Percentiles rank a stretch among this genome's conserved stretches.
Evolutionary conservation across 2,888 invertebrate genomes (phyloP).

Genomic region (Pandemis cinnamomeana): DNA sequence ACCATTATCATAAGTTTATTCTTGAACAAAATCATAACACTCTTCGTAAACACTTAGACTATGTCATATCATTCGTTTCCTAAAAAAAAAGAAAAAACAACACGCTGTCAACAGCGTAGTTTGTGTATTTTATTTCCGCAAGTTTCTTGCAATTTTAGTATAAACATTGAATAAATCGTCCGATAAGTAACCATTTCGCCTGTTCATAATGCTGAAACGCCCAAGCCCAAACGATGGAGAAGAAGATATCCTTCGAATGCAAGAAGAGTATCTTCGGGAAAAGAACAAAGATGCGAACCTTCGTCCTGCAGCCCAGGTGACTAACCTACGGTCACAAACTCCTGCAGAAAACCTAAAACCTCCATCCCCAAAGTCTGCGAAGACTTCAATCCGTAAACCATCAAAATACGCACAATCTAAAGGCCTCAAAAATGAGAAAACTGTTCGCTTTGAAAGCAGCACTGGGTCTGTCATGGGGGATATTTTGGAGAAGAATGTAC

Average conservation of each 20-base stretch:
- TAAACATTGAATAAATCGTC: neutral
- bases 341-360: conserved; percentile 47
- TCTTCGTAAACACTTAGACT: neutral
- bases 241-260: conserved; percentile 89
- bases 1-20: no score
- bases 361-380: conserved; percentile 6
- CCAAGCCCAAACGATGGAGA: conserved; percentile 89
- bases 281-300: conserved; percentile 81
- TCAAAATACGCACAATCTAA: conserved; percentile 77
- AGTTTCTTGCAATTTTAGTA: neutral
- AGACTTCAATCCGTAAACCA: conserved; percentile 56
- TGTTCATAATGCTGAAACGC: conserved; percentile 82
- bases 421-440: conserved; percentile 71
- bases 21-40: neutral
- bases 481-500: conserved; percentile 67
- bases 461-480: conserved; percentile 59
- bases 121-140: neutral
- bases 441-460: conserved; percentile 60
- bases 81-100: conserved; percentile 7
- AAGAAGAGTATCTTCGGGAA: conserved; percentile 87
- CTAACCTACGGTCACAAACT: conserved; percentile 71
- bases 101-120: neutral
- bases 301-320: conserved; percentile 86
- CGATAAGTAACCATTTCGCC: neutral
- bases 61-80: conserved; percentile 7